Percentiles rank a stretch among this genome's conserved stretches.
These are phyloP conservation scores for Pituophis catenifer DNA, from an alignment of 2,113 vertebrate species.

Conservation along the genomic window DNA sequence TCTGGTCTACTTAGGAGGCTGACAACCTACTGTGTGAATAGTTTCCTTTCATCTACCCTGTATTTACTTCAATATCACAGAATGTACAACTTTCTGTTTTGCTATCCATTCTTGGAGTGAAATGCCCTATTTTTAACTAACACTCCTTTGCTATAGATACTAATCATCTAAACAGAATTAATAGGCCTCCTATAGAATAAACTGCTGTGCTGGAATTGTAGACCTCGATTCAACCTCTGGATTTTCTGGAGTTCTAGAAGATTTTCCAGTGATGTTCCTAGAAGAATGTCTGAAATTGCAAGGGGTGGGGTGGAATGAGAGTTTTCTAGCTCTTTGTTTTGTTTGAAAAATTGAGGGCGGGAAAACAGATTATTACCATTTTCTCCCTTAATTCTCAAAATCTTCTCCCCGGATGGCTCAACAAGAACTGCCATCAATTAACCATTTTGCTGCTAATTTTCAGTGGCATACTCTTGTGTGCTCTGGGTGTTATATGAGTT, in stretches of 20 bases:
- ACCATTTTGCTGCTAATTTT: not conserved
- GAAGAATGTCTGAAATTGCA: not conserved
- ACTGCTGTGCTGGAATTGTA: not conserved
- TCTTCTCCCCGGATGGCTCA: not conserved
- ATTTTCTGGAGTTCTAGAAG: not conserved
- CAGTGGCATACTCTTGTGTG: not conserved
- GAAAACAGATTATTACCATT: not conserved
- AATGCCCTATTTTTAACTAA: not conserved
- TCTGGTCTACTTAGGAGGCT: too few species aligned
- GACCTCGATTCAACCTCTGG: not conserved
- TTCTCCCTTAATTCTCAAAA: not conserved
- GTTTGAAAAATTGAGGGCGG: not conserved
- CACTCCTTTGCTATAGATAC: not conserved
- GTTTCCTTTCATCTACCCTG: not conserved
- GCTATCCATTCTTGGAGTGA: not conserved
- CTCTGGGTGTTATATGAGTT: not conserved
- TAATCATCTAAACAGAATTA: not conserved
- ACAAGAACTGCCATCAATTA: not conserved
- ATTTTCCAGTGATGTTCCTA: not conserved
- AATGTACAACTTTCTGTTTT: not conserved
- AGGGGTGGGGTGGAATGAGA: not conserved
- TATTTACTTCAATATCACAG: not conserved
- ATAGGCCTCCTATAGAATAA: not conserved
- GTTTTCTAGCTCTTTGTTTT: not conserved
- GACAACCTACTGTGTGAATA: not conserved